phyloP scores from a whole-genome alignment of 1,140 invertebrate genomes.

The Drosophila oshimai region DNA sequence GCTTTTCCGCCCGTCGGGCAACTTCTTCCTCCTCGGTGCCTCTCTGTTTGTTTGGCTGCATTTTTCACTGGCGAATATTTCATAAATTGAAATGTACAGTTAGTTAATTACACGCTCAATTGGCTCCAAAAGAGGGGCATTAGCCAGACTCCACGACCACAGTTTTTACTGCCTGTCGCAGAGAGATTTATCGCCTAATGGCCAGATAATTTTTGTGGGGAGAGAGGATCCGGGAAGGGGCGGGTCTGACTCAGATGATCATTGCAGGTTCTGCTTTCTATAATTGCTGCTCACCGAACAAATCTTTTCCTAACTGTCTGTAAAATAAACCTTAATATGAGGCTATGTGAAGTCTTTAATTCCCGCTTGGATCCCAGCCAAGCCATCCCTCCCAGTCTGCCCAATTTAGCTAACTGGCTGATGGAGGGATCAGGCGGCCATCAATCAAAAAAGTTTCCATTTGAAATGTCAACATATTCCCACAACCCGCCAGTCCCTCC shows the following conservation, averaged over 20 bases:
- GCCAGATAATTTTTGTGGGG: background rate
- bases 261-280: background rate
- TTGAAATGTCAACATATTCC: conserved; percentile 62
- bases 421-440: conserved; percentile 25
- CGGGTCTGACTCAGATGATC: conserved; percentile 6
- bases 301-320: background rate
- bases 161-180: conserved; percentile 52
- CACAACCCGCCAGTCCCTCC: background rate
- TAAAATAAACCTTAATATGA: background rate
- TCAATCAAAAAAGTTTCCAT: conserved; percentile 62
- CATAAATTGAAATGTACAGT: conserved; percentile 80
- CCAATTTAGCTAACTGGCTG: conserved; percentile 31
- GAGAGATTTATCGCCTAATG: conserved; percentile 63
- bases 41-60: conserved; percentile 16
- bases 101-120: conserved; percentile 79
- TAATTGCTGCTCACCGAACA: background rate
- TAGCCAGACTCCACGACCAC: conserved; percentile 17
- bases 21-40: conserved; percentile 26
- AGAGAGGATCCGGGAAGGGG: background rate
- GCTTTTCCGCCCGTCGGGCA: conserved; percentile 23
- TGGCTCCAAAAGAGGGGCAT: conserved; percentile 66
- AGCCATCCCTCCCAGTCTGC: background rate
- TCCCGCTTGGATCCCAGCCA: background rate
- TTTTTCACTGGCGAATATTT: conserved; percentile 58
- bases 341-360: background rate